Conservation (phyloP, 2,888 invertebrate species). For the Papilio demoleus region DNA sequence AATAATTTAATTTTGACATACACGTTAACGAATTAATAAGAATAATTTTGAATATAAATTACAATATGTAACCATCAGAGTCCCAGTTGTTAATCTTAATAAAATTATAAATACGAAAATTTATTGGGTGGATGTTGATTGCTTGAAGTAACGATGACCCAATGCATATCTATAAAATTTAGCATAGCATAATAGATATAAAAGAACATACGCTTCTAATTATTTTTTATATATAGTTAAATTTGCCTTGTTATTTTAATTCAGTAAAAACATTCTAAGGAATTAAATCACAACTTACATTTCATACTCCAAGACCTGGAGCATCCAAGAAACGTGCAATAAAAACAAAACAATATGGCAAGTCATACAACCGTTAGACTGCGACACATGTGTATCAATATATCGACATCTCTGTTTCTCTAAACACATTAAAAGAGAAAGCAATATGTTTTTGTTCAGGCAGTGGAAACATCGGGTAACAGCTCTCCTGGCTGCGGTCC, state of each 20-base stretch:
- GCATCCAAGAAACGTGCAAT: constrained; percentile 1
- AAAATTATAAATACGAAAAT: too few species aligned
- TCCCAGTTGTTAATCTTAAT: too few species aligned
- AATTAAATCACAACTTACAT: background rate
- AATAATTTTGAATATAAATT: too few species aligned
- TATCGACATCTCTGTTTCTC: background rate
- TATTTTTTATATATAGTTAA: too few species aligned
- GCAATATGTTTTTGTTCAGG: background rate
- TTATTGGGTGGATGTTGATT: too few species aligned
- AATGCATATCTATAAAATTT: too few species aligned
- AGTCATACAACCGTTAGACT: background rate
- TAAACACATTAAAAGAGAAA: background rate
- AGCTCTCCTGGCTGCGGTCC: constrained; percentile 62
- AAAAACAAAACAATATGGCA: constrained; percentile 8
- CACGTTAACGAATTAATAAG: background rate
- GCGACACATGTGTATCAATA: background rate
- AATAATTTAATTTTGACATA: background rate
- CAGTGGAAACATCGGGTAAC: background rate
- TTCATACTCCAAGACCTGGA: background rate
- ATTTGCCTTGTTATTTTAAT: too few species aligned
- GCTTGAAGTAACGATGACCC: too few species aligned
- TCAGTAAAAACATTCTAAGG: constrained; percentile 1
- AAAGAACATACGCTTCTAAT: too few species aligned
- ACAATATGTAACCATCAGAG: too few species aligned
- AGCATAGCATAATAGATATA: too few species aligned